Conservation (phyloP, 2,797 vertebrate genomes). For the Micropoecilia bifurca region DNA sequence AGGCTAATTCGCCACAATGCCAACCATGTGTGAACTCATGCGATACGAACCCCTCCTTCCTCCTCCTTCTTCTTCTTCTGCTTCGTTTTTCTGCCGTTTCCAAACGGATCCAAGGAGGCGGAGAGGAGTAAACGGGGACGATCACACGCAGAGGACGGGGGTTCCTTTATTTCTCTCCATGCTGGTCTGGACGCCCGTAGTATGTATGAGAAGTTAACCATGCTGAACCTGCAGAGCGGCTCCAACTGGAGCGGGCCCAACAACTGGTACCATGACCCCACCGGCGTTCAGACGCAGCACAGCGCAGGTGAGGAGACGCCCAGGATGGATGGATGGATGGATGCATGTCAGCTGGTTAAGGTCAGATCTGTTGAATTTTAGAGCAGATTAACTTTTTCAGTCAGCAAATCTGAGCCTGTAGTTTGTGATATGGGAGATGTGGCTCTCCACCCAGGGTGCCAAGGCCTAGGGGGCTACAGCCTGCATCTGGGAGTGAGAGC, state of each 20-base stretch:
- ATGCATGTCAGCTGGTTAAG: background rate
- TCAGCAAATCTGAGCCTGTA: background rate
- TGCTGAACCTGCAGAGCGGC: conserved; percentile 88
- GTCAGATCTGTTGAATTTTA: background rate
- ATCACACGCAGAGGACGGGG: conserved; percentile 42
- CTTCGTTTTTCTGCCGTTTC: conserved; percentile 21
- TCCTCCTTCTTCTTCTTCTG: conserved; percentile 35
- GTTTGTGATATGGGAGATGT: background rate
- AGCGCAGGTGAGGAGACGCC: conserved; percentile 72
- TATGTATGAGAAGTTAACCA: conserved; percentile 89
- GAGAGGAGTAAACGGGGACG: conserved; percentile 47
- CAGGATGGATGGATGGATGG: background rate
- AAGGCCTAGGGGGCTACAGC: background rate
- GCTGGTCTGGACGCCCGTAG: conserved; percentile 64
- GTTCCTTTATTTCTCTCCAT: conserved; percentile 58
- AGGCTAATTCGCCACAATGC: conserved; percentile 81
- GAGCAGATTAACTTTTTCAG: conserved; percentile 2
- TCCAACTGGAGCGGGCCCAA: conserved; percentile 85
- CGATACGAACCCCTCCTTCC: conserved; percentile 71
- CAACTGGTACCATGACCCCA: conserved; percentile 88
- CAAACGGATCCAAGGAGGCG: conserved; percentile 39
- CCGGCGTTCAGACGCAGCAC: conserved; percentile 78
- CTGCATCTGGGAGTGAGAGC: background rate
- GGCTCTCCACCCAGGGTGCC: background rate
- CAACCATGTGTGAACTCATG: conserved; percentile 80